Evolutionary conservation across 2,113 vertebrate species (phyloP).

Genomic region (Lophotis ruficrista): DNA sequence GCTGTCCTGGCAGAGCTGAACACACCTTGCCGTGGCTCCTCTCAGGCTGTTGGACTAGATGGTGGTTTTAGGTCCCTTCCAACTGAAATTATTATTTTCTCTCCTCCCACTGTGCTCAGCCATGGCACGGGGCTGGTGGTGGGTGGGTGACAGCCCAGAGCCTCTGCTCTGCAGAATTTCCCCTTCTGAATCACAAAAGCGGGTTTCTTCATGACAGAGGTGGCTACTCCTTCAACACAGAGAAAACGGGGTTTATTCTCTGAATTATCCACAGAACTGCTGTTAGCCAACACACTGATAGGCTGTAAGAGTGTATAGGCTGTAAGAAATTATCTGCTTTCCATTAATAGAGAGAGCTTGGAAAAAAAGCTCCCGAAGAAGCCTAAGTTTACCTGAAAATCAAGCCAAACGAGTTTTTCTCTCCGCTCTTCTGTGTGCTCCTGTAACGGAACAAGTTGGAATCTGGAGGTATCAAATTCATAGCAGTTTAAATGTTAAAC

Average conservation of each 20-base stretch:
- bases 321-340: neutral
- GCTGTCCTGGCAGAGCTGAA: neutral
- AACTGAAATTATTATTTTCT: neutral
- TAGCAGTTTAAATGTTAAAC: neutral
- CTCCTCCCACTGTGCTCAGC: neutral
- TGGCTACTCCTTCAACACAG: neutral
- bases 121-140: neutral
- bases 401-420: constrained; percentile 25
- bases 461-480: neutral
- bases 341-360: neutral
- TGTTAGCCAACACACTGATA: neutral
- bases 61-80: neutral
- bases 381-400: constrained; percentile 17
- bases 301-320: neutral
- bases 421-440: neutral
- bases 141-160: neutral
- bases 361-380: neutral
- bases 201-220: neutral
- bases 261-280: neutral
- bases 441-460: neutral
- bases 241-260: neutral
- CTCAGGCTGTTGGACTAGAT: neutral
- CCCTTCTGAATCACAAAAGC: neutral
- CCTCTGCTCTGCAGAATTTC: neutral
- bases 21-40: neutral